Percentiles rank a stretch among this genome's conserved stretches.
Evolutionary conservation across 2,888 invertebrate species (phyloP).

Genomic region (Lottia scabra): DNA sequence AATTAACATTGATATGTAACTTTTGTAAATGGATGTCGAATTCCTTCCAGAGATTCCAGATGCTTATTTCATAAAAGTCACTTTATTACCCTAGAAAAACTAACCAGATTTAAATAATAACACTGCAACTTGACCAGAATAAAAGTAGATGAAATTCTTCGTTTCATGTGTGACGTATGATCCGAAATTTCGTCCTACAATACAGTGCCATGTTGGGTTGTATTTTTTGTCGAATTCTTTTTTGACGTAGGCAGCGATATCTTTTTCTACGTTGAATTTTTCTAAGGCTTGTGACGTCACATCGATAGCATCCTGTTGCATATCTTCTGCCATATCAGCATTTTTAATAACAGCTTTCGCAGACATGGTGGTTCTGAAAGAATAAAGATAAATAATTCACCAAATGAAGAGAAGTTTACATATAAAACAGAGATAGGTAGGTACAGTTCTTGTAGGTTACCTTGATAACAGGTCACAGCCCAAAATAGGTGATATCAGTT

Average conservation of each 20-base stretch:
- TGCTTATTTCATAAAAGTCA: no score
- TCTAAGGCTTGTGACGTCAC: conserved; percentile 98
- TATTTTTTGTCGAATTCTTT: conserved; percentile 99
- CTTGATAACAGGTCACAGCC: no score
- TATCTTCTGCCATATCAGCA: conserved; percentile 99
- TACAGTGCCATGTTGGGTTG: conserved; percentile 99
- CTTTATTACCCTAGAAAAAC: no score
- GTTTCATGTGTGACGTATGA: conserved; percentile 84
- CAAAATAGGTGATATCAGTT: no score
- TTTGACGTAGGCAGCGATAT: conserved; percentile 99
- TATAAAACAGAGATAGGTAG: no score
- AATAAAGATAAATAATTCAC: no score
- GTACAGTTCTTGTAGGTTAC: no score
- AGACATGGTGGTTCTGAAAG: conserved; percentile 34
- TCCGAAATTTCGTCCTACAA: conserved; percentile 98
- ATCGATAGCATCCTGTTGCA: conserved; percentile 99
- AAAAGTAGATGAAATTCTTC: conserved; percentile 99
- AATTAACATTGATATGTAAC: no score
- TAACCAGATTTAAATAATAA: no score
- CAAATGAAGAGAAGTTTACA: no score
- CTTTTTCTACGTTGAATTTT: conserved; percentile 99
- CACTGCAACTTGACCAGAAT: conserved; percentile 98
- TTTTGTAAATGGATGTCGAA: no score
- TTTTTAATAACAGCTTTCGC: conserved; percentile 98
- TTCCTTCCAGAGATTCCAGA: no score